phyloP scores from a whole-genome alignment of 1,140 invertebrate genomes.

The Aricia agestis region DNA sequence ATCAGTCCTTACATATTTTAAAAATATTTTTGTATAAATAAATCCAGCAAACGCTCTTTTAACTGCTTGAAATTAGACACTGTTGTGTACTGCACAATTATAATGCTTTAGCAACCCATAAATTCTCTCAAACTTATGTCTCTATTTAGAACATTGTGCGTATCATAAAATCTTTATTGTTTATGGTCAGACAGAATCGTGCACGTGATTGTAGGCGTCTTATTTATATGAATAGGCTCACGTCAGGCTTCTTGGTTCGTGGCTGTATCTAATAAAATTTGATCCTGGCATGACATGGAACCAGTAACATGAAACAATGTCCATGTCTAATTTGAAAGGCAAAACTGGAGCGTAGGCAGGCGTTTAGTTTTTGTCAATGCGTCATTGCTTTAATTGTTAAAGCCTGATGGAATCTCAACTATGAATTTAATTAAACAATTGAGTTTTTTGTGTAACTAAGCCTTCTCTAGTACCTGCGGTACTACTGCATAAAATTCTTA shows the following conservation, averaged over 20 bases:
- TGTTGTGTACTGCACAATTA: too few species aligned
- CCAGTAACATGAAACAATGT: not conserved
- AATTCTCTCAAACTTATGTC: not conserved
- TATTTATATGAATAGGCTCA: not conserved
- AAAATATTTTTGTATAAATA: too few species aligned
- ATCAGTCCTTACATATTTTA: too few species aligned
- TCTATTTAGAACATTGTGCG: not conserved
- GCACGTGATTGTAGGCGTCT: not conserved
- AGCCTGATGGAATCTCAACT: too few species aligned
- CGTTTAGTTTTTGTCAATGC: not conserved
- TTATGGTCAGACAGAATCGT: not conserved
- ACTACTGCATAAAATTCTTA: too few species aligned
- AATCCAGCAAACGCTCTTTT: too few species aligned
- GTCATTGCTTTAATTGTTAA: not conserved
- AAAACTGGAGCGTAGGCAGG: not conserved
- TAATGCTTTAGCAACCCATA: not conserved
- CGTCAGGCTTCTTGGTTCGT: not conserved
- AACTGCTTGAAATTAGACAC: too few species aligned
- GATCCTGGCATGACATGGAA: not conserved
- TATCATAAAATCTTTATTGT: conserved; percentile 4
- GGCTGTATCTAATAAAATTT: not conserved
- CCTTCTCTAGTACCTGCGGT: too few species aligned
- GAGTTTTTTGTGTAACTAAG: too few species aligned
- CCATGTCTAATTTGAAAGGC: not conserved
- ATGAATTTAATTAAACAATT: too few species aligned